phyloP scores from a whole-genome alignment of 1,140 invertebrate genomes.

The Hyphantria cunea region DNA sequence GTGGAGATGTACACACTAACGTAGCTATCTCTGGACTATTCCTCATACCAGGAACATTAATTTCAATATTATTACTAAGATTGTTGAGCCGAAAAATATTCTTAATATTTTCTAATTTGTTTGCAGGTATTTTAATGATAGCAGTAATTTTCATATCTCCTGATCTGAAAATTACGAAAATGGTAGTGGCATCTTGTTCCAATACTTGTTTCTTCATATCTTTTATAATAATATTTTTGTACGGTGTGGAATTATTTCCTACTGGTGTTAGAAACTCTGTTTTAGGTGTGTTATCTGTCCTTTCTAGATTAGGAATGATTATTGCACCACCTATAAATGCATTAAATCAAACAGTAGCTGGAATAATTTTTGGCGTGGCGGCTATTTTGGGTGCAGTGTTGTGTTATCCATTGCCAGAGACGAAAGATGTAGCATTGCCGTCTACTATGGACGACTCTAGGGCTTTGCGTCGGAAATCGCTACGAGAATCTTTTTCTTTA shows the following conservation, averaged over 20 bases:
- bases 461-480: slow-evolving; percentile 23
- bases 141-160: slow-evolving; percentile 79
- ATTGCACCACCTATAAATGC: slow-evolving; percentile 74
- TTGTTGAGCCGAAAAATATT: slow-evolving; percentile 83
- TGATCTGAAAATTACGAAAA: slow-evolving; percentile 49
- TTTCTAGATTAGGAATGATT: slow-evolving; percentile 81
- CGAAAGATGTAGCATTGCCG: slow-evolving; percentile 58
- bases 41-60: slow-evolving; percentile 86
- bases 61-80: slow-evolving; percentile 84
- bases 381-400: slow-evolving; percentile 83
- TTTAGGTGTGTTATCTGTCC: slow-evolving; percentile 79
- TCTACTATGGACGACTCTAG: slow-evolving; percentile 55
- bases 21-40: slow-evolving; percentile 84
- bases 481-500: no score
- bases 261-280: slow-evolving; percentile 82
- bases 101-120: slow-evolving; percentile 82
- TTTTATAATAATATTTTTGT: slow-evolving; percentile 82
- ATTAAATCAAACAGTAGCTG: slow-evolving; percentile 76
- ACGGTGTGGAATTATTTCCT: slow-evolving; percentile 82
- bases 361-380: slow-evolving; percentile 84
- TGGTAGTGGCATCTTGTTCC: slow-evolving; percentile 78
- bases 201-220: slow-evolving; percentile 81
- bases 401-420: slow-evolving; percentile 82
- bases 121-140: slow-evolving; percentile 83
- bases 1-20: slow-evolving; percentile 87